These are phyloP conservation scores for Sinosuthora webbiana DNA, from an alignment of 2,113 vertebrate species.

Conservation along the genomic window DNA sequence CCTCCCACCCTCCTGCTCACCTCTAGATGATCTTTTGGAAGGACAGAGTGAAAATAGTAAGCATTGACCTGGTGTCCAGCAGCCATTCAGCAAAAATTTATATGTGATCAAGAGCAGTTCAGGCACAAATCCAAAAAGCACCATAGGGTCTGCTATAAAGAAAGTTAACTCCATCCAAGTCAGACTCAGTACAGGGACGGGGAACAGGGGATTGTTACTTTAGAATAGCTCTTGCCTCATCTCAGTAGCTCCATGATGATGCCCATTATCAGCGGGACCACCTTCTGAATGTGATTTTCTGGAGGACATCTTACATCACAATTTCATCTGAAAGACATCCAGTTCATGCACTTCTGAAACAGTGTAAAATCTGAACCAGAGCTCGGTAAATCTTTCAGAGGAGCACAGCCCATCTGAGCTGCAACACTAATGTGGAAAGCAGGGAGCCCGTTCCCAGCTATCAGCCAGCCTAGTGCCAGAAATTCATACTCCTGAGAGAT, in stretches of 20 bases:
- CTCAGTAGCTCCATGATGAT: background rate
- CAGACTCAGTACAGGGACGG: background rate
- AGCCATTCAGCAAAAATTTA: background rate
- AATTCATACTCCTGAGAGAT: background rate
- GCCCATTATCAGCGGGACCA: background rate
- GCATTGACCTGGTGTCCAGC: background rate
- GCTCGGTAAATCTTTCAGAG: background rate
- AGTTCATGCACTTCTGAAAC: rapidly evolving
- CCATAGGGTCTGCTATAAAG: background rate
- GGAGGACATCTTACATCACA: background rate
- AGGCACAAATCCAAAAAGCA: background rate
- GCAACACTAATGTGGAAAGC: background rate
- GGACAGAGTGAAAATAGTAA: background rate
- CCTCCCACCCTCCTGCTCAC: background rate
- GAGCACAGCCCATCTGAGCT: background rate
- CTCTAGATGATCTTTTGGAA: background rate
- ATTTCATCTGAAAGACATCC: background rate
- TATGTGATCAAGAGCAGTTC: background rate
- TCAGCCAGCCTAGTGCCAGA: background rate
- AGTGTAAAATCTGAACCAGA: background rate
- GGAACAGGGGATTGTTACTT: background rate
- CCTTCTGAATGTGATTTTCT: background rate
- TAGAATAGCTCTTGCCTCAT: background rate
- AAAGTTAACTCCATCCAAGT: background rate
- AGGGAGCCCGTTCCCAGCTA: background rate